phyloP scores from a whole-genome alignment of 2,797 vertebrate genomes.

The Carcharodon carcharias region DNA sequence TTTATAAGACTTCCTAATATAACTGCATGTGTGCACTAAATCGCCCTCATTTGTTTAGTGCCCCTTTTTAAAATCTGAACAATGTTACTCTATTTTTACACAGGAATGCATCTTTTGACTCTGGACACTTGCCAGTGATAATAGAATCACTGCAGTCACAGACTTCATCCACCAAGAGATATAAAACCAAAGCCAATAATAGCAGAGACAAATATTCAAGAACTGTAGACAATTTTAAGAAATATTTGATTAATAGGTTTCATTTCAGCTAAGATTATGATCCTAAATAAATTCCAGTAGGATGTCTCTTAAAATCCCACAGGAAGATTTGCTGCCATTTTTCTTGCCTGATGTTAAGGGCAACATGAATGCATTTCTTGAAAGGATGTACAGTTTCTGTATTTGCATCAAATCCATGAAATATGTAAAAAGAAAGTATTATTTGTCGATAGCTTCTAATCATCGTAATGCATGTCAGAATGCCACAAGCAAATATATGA shows the following conservation, averaged over 20 bases:
- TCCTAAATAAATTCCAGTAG: background rate
- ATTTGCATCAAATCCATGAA: background rate
- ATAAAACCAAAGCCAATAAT: background rate
- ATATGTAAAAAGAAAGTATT: background rate
- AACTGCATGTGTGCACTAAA: no score
- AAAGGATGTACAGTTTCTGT: background rate
- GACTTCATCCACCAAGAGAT: background rate
- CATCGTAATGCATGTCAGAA: background rate
- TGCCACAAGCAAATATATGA: background rate
- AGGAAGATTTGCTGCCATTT: background rate
- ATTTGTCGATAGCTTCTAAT: background rate
- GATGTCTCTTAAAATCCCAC: background rate
- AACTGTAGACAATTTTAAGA: background rate
- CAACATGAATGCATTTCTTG: background rate
- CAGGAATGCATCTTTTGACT: background rate
- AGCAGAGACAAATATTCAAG: background rate
- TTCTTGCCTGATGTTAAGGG: no score
- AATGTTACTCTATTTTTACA: background rate
- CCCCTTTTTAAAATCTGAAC: background rate
- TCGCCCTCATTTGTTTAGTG: background rate
- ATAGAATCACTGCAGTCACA: background rate
- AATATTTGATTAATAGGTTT: background rate
- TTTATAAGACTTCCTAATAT: background rate
- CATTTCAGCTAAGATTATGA: background rate
- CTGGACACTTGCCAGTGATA: background rate